Percentiles rank a stretch among this genome's conserved stretches.
Conservation (phyloP, 2,888 invertebrate species). For the Epistrophe grossulariae region DNA sequence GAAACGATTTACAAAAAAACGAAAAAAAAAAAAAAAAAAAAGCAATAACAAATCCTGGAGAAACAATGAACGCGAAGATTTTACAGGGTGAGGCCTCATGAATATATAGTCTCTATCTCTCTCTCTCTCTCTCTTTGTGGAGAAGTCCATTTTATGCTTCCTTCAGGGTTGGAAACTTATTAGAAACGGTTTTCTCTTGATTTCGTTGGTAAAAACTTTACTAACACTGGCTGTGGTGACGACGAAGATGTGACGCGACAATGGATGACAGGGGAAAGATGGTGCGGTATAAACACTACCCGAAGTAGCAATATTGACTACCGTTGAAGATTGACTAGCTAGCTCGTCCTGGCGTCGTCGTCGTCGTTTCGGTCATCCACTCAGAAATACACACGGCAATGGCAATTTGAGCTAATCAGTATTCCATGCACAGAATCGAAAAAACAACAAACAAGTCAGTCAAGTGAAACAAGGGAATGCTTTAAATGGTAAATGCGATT, state of each 20-base stretch:
- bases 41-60: constrained; percentile 33
- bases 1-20: constrained; percentile 33
- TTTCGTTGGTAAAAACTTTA: constrained; percentile 53
- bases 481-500: constrained; percentile 71
- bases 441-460: constrained; percentile 73
- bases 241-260: not conserved
- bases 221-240: not conserved
- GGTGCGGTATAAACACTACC: constrained; percentile 27
- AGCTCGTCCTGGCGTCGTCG: not conserved
- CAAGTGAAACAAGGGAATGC: constrained; percentile 70
- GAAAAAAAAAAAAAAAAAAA: constrained; percentile 19
- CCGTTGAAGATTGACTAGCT: constrained; percentile 63
- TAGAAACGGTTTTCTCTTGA: constrained; percentile 73
- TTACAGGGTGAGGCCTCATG: constrained; percentile 64
- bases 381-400: constrained; percentile 54
- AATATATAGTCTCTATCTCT: constrained; percentile 3
- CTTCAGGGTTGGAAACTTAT: constrained; percentile 69
- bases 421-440: constrained; percentile 63
- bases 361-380: not conserved
- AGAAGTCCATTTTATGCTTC: constrained; percentile 35
- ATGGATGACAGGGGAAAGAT: constrained; percentile 14
- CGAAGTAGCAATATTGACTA: constrained; percentile 65
- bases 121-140: not conserved
- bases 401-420: constrained; percentile 72
- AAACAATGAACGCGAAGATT: constrained; percentile 65